These are phyloP conservation scores for Hyposmocoma kahamanoa DNA, from an alignment of 1,140 invertebrate genomes.

Conservation along the genomic window DNA sequence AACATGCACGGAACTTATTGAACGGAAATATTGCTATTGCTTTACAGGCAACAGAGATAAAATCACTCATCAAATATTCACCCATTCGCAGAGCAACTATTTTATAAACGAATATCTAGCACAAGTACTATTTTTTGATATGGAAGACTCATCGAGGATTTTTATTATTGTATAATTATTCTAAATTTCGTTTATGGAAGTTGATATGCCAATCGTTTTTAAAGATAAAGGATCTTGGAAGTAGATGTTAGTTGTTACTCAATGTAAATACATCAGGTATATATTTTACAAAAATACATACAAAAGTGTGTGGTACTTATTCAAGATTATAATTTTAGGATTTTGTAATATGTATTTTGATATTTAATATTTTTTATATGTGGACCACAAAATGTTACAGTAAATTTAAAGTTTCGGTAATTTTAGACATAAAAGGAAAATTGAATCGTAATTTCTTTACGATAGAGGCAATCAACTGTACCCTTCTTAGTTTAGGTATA, in stretches of 20 bases:
- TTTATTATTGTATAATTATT: slow-evolving; percentile 33
- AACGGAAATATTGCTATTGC: slow-evolving; percentile 11
- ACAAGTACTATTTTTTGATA: slow-evolving; percentile 68
- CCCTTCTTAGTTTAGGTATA: background rate
- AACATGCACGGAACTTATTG: slow-evolving; percentile 12
- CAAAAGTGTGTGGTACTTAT: slow-evolving; percentile 53
- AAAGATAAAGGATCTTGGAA: slow-evolving; percentile 62
- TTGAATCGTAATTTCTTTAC: background rate
- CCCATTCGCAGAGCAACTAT: slow-evolving; percentile 50
- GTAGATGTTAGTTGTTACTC: slow-evolving; percentile 58
- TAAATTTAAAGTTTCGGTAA: slow-evolving; percentile 2
- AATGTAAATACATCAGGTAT: slow-evolving; percentile 65
- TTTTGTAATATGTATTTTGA: slow-evolving; percentile 68
- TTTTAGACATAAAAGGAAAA: background rate
- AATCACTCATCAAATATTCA: slow-evolving; percentile 46
- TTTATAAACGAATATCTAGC: slow-evolving; percentile 55
- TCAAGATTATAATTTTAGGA: slow-evolving; percentile 47
- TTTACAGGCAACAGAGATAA: background rate
- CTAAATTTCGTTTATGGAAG: slow-evolving; percentile 65
- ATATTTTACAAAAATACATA: slow-evolving; percentile 73
- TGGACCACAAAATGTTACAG: slow-evolving; percentile 57
- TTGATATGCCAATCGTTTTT: slow-evolving; percentile 70
- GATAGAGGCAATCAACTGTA: background rate
- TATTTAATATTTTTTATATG: slow-evolving; percentile 51
- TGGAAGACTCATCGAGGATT: slow-evolving; percentile 67